Base-by-base conservation (phyloP, 2,888 invertebrate species). In the Andrena fulva region DNA sequence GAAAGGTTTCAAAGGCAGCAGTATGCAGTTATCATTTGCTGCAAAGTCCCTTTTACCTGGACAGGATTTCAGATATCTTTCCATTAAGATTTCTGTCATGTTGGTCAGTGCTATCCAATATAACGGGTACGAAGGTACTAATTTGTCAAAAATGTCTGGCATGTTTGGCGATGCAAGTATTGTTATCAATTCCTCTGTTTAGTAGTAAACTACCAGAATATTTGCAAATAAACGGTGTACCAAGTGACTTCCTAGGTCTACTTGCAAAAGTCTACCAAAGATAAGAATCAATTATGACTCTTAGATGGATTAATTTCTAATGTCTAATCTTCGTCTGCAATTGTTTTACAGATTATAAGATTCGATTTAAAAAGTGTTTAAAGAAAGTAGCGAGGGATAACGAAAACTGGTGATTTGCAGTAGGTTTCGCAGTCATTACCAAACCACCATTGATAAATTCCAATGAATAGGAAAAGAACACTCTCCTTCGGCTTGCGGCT, bases 371-470 rank as follows among this genome's bases (percentile, higher is more conserved):
- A n/a, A 8, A 7, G 2, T 7, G 24, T 27, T 29, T 24, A 20
- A 63, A 2, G 27, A 27, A 56, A 42, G 35, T 24, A 52, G 66
- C 6, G 2, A 42, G n/a, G 20, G 70, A 24, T n/a, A 77, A 59
- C 29, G 75, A 77, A 74, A 74, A 27, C 59, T 24, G 7, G 24
- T 12, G 31, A 70, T 77, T 35, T 42, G 2, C 3, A 42, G 48
- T 27, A 27, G 73, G 35, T 73, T 50, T 67, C 73, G 33, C 52
- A 52, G 42, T 33, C 29, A 66, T 68, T 77, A 75, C 68, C 59
- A 81, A 71, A 84, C 85, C 85, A 27, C 73, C 82, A 85, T 87
- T 85, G 84, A 89, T 77, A 82, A 86, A 77, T 80, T 24, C n/a
- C 63, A 80, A 85, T 85, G 84, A 84, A 86, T 76, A 75, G 85